These are phyloP conservation scores for Saturnia japonica DNA, from an alignment of 2,888 invertebrate species.

Conservation along the genomic window DNA sequence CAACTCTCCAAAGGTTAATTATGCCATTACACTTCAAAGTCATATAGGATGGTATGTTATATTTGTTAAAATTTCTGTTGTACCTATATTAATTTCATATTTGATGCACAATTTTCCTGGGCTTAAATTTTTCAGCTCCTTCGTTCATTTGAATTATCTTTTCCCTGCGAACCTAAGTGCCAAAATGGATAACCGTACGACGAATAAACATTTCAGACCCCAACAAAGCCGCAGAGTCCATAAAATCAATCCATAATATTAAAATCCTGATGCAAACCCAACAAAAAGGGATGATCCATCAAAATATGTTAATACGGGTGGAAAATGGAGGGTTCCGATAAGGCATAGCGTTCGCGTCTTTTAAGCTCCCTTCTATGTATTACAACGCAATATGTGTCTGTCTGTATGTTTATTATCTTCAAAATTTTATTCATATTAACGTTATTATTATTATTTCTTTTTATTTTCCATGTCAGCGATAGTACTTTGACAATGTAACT, in stretches of 20 bases:
- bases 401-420: not conserved
- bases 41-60: too few species aligned
- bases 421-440: too few species aligned
- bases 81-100: too few species aligned
- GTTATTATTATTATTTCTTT: too few species aligned
- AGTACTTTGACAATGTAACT: too few species aligned
- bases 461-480: too few species aligned
- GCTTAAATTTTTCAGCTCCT: too few species aligned
- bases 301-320: constrained; percentile 62
- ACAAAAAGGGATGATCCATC: constrained; percentile 57
- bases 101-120: too few species aligned
- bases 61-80: too few species aligned
- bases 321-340: constrained; percentile 28
- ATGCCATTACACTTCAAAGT: too few species aligned
- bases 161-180: not conserved
- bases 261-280: constrained; percentile 46
- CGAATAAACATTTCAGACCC: not conserved
- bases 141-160: too few species aligned
- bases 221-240: constrained; percentile 39
- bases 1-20: too few species aligned
- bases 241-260: constrained; percentile 64
- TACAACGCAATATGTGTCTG: not conserved
- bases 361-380: not conserved
- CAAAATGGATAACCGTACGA: not conserved
- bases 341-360: not conserved